Evolutionary conservation across 2,888 invertebrate species (phyloP), one percentile per base, ranked within the genome.

Genomic region (Halictus ligatus): DNA sequence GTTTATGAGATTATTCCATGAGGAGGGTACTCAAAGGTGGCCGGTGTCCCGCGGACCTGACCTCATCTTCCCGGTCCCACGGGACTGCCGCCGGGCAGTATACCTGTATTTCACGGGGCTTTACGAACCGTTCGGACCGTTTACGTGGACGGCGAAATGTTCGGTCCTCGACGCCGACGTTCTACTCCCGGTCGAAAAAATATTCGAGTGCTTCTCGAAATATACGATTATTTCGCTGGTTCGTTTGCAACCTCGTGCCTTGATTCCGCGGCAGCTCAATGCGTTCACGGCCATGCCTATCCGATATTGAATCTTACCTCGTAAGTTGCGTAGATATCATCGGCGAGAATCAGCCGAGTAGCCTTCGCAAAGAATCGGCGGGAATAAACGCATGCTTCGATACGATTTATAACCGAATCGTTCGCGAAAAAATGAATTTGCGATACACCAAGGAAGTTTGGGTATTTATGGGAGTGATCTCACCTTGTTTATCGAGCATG

Each of bases 1-100:
- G 83, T 90, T 90, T 89, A 84, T 74, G 69, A 81, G 83, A 84
- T 86, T 88, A 88, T 84, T 85, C 80, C 86, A 75, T 84, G 89
- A 87, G 86, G 83, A 83, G 83, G 86, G 75, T 89, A 86, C 58
- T 67, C 64, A 50, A 75, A 40, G 73, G 71, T 75, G 74, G 46
- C 60, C 77, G 29, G 77, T 77, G 85, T 79, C 84, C 86, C 81
- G 50, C 73, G 84, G 83, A 83, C 79, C 89, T 88, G 88, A 89
- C 90, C 88, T 89, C 89, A 78, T 87, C 89, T 80, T 79, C 69
- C 48, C 73, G 50, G 67, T 88, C 81, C 79, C n/a, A 21, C 8
- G 67, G 78, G 80, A 81, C 48, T 64, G 54, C 82, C 54, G 64
- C n/a, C 67, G 21, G 54, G 64, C 35, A 35, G 35, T 85, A 75